Evolutionary conservation across 2,888 invertebrate genomes (phyloP).

Genomic region (Phymatocera aterrima): DNA sequence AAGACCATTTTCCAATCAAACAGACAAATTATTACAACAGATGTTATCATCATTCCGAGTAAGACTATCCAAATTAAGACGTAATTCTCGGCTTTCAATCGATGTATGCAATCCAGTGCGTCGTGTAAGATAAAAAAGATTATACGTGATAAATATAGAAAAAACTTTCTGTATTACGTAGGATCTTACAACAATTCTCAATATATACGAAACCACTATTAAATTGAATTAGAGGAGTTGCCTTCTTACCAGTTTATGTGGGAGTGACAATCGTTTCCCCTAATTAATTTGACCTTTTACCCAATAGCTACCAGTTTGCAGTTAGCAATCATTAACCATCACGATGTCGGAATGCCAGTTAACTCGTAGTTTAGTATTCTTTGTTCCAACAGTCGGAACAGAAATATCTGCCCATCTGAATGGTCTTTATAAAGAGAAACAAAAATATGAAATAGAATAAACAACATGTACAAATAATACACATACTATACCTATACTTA

Average conservation of each 20-base stretch:
- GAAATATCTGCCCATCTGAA: conserved; percentile 11
- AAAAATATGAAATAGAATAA: neutral
- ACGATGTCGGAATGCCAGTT: conserved; percentile 48
- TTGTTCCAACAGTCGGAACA: conserved; percentile 44
- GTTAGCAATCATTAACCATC: conserved; percentile 55
- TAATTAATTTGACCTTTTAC: conserved; percentile 62
- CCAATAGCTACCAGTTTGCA: conserved; percentile 47
- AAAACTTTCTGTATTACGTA: neutral
- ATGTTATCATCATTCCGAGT: neutral
- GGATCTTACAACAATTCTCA: neutral
- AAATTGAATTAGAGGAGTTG: conserved; percentile 14
- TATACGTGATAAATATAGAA: neutral
- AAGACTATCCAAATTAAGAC: conserved; percentile 14
- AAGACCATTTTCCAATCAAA: neutral
- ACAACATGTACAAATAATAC: conserved; percentile 15
- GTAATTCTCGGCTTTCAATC: neutral
- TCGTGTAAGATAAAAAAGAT: neutral
- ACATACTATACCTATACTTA: neutral
- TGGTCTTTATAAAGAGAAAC: conserved; percentile 1
- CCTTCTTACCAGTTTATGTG: conserved; percentile 46
- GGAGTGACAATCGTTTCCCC: conserved; percentile 56
- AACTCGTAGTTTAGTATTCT: conserved; percentile 51
- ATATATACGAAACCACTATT: neutral
- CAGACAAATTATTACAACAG: neutral
- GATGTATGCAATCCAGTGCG: neutral